Evolutionary conservation across 2,113 vertebrate genomes (phyloP).

Genomic region (Cyprinodon tularosa): DNA sequence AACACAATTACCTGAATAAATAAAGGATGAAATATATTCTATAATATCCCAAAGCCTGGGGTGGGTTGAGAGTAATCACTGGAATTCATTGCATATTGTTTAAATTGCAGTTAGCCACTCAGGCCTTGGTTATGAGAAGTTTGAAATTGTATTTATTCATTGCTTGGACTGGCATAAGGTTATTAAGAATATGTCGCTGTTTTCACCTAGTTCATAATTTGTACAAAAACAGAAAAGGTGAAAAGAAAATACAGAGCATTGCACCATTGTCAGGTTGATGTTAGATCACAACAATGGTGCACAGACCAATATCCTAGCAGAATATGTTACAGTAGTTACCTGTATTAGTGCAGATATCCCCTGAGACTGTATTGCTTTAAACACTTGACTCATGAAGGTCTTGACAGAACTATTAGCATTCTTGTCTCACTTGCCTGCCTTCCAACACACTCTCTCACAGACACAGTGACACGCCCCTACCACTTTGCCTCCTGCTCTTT

Average conservation of each 20-base stretch:
- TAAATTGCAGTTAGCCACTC: conserved; percentile 22
- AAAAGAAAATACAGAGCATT: not conserved
- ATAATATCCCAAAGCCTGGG: conserved; percentile 31
- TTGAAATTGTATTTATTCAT: conserved; percentile 40
- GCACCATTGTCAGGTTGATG: not conserved
- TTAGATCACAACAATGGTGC: not conserved
- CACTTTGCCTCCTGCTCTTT: conserved; percentile 65
- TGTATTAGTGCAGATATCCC: not conserved
- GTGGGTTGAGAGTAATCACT: conserved; percentile 30
- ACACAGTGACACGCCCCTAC: conserved; percentile 15
- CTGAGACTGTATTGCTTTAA: conserved; percentile 16
- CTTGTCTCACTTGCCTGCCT: conserved; percentile 51
- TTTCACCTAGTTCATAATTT: conserved; percentile 26
- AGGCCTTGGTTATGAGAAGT: conserved; percentile 5
- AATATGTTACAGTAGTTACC: not conserved
- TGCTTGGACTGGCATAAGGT: conserved; percentile 24
- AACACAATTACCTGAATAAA: conserved; percentile 28
- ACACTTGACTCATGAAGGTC: conserved; percentile 54
- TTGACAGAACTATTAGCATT: conserved; percentile 79
- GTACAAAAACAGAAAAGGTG: conserved; percentile 17
- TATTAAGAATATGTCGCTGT: conserved; percentile 33
- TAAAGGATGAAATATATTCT: conserved; percentile 37
- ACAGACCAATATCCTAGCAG: not conserved
- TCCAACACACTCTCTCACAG: conserved; percentile 14
- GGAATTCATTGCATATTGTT: conserved; percentile 28